Conservation (phyloP, 1,140 invertebrate species). For the Bombus confusus region DNA sequence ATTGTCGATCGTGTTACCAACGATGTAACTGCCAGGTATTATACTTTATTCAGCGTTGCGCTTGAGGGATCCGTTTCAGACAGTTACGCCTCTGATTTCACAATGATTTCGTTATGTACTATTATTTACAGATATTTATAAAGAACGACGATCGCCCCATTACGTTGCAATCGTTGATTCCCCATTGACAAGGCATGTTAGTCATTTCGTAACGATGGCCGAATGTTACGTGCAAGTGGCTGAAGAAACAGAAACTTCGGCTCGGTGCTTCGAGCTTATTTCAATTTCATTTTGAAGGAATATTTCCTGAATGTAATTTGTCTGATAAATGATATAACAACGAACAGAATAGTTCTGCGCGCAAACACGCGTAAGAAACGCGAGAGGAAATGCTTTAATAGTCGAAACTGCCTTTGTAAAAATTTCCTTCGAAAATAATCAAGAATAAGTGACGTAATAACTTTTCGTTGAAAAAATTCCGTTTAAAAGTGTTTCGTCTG, state of each 20-base stretch:
- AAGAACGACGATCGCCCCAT: not conserved
- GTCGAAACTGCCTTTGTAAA: no score
- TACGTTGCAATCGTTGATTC: not conserved
- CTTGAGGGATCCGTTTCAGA: not conserved
- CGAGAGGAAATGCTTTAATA: no score
- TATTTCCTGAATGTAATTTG: no score
- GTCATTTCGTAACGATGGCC: not conserved
- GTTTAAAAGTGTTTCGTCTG: no score
- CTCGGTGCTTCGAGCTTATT: no score
- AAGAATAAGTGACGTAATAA: no score
- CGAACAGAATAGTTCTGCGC: no score
- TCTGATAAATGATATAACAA: no score
- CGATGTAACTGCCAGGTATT: not conserved
- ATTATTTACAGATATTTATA: slow-evolving; percentile 9
- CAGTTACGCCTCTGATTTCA: not conserved
- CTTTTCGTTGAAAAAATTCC: no score
- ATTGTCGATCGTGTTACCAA: not conserved
- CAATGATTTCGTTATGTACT: slow-evolving; percentile 3
- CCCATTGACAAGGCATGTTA: slow-evolving; percentile 9
- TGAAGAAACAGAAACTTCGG: not conserved
- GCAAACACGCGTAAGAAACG: no score
- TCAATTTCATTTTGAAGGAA: no score
- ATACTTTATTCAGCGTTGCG: not conserved
- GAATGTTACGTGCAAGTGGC: not conserved
- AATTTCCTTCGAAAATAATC: no score